Evolutionary conservation across 2,113 vertebrate species (phyloP).

Genomic region (Scomber scombrus): DNA sequence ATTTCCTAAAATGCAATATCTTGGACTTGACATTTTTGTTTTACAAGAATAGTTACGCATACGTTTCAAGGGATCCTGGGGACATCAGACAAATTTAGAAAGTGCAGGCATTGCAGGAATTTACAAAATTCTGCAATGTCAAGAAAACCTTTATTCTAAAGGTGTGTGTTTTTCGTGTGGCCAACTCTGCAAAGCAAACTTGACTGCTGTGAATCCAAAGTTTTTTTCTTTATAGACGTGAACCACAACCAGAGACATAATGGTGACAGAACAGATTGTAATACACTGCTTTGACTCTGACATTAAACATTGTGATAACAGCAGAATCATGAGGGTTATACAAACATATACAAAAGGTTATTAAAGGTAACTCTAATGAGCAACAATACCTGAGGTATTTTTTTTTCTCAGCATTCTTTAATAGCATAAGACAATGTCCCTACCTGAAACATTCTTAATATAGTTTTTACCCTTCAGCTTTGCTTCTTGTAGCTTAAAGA

Average conservation of each 20-base stretch:
- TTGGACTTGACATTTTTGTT: background rate
- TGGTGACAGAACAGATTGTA: background rate
- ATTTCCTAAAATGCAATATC: background rate
- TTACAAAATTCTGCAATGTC: no score
- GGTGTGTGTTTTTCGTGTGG: background rate
- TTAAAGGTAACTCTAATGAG: conserved; percentile 45
- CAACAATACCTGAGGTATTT: conserved; percentile 15
- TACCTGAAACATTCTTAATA: conserved; percentile 45
- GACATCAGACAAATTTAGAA: background rate
- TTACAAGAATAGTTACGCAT: background rate
- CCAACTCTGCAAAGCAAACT: background rate
- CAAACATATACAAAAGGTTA: conserved; percentile 21
- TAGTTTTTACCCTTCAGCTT: conserved; percentile 33
- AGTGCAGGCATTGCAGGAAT: background rate
- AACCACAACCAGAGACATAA: background rate
- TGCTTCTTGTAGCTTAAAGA: conserved; percentile 2
- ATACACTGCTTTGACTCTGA: conserved; percentile 1
- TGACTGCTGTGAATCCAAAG: background rate
- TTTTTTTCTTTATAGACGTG: background rate
- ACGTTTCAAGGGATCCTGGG: background rate
- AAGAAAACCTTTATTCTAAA: no score
- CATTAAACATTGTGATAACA: conserved; percentile 1
- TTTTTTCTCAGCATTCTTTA: conserved; percentile 27
- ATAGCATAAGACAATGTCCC: conserved; percentile 31
- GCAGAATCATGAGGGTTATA: background rate